These are phyloP conservation scores for Phymatocera aterrima DNA, from an alignment of 2,888 invertebrate species.

Conservation along the genomic window DNA sequence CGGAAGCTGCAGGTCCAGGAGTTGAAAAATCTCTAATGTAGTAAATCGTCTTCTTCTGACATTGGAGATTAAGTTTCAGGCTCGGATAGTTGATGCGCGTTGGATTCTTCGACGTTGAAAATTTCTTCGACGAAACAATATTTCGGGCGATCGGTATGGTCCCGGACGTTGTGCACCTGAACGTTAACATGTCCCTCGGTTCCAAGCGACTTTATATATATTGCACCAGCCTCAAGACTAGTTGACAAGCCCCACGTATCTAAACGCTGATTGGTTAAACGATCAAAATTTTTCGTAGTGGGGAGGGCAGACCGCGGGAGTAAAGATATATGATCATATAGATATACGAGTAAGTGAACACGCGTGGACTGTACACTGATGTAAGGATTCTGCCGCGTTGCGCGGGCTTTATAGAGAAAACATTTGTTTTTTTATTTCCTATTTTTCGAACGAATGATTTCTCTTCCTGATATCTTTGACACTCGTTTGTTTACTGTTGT, in stretches of 20 bases:
- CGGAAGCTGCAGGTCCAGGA: not conserved
- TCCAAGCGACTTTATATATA: slow-evolving; percentile 32
- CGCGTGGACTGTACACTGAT: slow-evolving; percentile 31
- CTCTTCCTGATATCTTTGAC: not conserved
- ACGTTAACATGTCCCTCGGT: slow-evolving; percentile 58
- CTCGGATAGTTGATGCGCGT: not conserved
- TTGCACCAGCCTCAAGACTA: not conserved
- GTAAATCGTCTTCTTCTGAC: slow-evolving; percentile 31
- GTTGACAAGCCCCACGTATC: slow-evolving; percentile 45
- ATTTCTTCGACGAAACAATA: not conserved
- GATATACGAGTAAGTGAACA: slow-evolving; percentile 8
- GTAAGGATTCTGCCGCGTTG: slow-evolving; percentile 24
- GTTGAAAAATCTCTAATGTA: slow-evolving; percentile 27
- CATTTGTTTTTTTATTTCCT: not conserved
- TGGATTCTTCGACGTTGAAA: not conserved
- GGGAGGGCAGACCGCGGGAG: slow-evolving; percentile 8
- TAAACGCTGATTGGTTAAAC: slow-evolving; percentile 35
- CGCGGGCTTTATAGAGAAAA: slow-evolving; percentile 22
- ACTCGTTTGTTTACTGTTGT: not conserved
- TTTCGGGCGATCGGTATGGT: slow-evolving; percentile 45
- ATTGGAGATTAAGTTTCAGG: slow-evolving; percentile 21
- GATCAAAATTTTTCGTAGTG: slow-evolving; percentile 14
- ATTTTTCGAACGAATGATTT: not conserved
- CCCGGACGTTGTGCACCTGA: slow-evolving; percentile 63
- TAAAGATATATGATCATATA: too few relatives aligned